Evolutionary conservation across 2,797 vertebrate species (phyloP).

Genomic region (Macropus fuliginosus): DNA sequence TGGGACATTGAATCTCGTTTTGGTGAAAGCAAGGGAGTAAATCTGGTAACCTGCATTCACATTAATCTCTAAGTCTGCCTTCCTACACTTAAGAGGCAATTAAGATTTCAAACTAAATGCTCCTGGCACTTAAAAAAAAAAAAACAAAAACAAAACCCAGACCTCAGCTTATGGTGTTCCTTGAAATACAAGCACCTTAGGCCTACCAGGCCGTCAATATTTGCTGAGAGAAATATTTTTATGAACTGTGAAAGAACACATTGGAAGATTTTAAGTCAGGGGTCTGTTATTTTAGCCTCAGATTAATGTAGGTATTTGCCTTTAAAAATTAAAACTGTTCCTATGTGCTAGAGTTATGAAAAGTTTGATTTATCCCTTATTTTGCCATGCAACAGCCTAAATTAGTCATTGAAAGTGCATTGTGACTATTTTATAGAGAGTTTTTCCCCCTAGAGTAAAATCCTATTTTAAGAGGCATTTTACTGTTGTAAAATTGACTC

Average conservation of each 20-base stretch:
- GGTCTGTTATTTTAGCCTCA: constrained; percentile 70
- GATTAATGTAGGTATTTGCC: constrained; percentile 67
- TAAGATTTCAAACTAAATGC: constrained; percentile 57
- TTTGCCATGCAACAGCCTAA: constrained; percentile 71
- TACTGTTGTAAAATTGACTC: constrained; percentile 43
- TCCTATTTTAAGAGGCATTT: constrained; percentile 46
- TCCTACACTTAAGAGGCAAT: constrained; percentile 64
- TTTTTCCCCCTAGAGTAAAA: constrained; percentile 29
- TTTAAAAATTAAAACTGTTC: constrained; percentile 76
- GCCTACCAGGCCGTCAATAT: constrained; percentile 60
- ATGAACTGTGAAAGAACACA: constrained; percentile 74
- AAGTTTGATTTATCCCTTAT: constrained; percentile 75
- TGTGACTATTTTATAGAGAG: constrained; percentile 27
- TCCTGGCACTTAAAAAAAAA: neutral
- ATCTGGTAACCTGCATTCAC: constrained; percentile 55
- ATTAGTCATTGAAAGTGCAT: constrained; percentile 72
- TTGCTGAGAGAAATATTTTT: constrained; percentile 69
- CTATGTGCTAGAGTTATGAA: constrained; percentile 57
- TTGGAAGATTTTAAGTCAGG: constrained; percentile 71
- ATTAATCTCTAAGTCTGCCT: constrained; percentile 33
- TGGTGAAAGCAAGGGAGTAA: constrained; percentile 66
- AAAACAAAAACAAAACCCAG: constrained; percentile 17
- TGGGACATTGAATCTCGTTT: constrained; percentile 62
- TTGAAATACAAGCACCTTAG: constrained; percentile 58
- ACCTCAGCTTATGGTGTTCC: constrained; percentile 45